These are phyloP conservation scores for Pelecanoides urinatrix DNA, from an alignment of 2,113 vertebrate species.

Conservation along the genomic window DNA sequence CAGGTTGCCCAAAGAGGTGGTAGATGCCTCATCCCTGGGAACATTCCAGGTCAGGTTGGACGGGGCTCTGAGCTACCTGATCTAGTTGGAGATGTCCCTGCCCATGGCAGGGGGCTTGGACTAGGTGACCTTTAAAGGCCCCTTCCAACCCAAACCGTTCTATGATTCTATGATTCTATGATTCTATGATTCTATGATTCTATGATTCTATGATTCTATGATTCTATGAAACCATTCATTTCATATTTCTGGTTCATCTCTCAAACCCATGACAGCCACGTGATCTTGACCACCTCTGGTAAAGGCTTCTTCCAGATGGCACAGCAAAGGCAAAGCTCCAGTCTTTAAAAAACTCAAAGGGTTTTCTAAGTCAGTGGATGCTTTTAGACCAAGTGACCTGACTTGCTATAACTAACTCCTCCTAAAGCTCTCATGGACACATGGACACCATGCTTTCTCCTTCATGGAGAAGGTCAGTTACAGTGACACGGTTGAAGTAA, in stretches of 20 bases:
- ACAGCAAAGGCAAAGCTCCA: neutral
- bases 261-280: neutral
- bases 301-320: neutral
- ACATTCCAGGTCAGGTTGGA: neutral
- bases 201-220: fast-evolving
- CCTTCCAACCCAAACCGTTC: neutral
- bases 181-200: neutral
- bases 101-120: fast-evolving
- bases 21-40: neutral
- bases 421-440: neutral
- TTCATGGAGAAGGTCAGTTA: neutral
- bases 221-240: neutral
- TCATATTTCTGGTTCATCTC: neutral
- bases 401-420: neutral
- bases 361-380: neutral
- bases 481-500: neutral
- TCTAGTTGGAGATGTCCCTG: neutral
- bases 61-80: neutral
- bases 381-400: neutral
- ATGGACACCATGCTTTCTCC: neutral
- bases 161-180: fast-evolving
- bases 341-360: neutral
- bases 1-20: neutral
- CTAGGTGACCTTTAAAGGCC: fast-evolving
- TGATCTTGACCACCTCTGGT: neutral